Base-by-base conservation (phyloP, 2,113 vertebrate genomes). In the Malurus alboscapulatus region DNA sequence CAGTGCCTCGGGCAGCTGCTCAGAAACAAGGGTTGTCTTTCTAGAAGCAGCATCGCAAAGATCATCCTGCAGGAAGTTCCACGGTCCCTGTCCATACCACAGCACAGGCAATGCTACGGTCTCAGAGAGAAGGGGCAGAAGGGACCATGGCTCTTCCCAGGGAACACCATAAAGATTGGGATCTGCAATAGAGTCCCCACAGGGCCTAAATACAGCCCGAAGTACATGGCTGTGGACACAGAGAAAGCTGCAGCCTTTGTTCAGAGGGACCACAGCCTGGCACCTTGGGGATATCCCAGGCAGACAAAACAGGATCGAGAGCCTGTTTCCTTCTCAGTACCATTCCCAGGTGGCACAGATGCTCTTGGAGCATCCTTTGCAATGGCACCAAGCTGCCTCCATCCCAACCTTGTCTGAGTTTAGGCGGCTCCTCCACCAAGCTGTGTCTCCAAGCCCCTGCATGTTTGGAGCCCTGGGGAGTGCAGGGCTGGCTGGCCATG, bases 141-240 rank as follows among this genome's bases (percentile, higher is more conserved):
- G 44, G 26, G 26, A 45, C 19, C n/a, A 13, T 34, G 92, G 76
- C n/a, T 81, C 71, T 72, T 55, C 51, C 30, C 32, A 74, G 26
- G 63, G 17, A 80, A 50, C 20, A 42, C 10, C 16, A 34, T 18
- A 53, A 67, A 40, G 25, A 7, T 17, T 78, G 50, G n/a, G 29
- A 67, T 34, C 24, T 44, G 18, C 51, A 61, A 15, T 12, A 66
- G 21, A 45, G 73, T 55, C 66, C 38, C 55, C 3, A 2, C 0
- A 38, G 44, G 34, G 12, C 22, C 34, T 50, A 74, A 88, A 62
- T 19, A 74, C 18, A 42, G 24, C 15, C 1, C 2, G 47, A 48
- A 96, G 45, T 54, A 22, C 27, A 14, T 36, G 66, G 1, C 0
- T 0, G 0, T 36, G 25, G 1, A 0, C 4, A 1, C 2, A 10